phyloP scores from a whole-genome alignment of 2,113 vertebrate genomes.

The Hyaena hyaena region DNA sequence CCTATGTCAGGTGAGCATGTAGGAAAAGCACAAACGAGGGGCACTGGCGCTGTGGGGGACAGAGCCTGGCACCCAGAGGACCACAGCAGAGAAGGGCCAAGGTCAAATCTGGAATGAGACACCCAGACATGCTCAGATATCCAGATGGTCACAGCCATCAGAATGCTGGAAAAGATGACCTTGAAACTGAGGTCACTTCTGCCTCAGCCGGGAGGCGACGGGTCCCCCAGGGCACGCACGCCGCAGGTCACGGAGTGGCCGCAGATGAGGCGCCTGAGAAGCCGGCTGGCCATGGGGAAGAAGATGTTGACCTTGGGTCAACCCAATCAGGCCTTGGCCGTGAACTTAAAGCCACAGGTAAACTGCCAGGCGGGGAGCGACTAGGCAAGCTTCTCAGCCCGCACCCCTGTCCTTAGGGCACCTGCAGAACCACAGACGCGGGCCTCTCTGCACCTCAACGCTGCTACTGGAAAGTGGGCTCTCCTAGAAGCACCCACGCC shows the following conservation, averaged over 20 bases:
- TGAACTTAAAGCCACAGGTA: fast-evolving
- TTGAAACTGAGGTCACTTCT: neutral
- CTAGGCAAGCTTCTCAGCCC: neutral
- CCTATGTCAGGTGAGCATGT: neutral
- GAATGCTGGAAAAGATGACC: fast-evolving
- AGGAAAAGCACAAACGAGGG: neutral
- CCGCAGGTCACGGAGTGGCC: neutral
- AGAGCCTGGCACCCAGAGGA: neutral
- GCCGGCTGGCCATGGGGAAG: neutral
- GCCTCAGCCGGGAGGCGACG: neutral
- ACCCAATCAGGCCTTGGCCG: fast-evolving
- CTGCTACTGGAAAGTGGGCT: neutral
- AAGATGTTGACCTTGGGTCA: neutral
- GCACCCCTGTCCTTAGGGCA: fast-evolving
- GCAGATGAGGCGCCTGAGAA: fast-evolving
- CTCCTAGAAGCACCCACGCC: fast-evolving
- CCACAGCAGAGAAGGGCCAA: neutral
- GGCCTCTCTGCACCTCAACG: fast-evolving
- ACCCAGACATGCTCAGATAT: neutral
- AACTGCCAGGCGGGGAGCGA: neutral
- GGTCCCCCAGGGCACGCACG: fast-evolving
- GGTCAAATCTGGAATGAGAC: neutral
- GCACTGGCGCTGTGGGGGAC: neutral
- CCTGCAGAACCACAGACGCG: fast-evolving
- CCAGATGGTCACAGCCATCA: neutral